Evolutionary conservation across 2,113 vertebrate species (phyloP), one percentile per base, ranked within the genome.

Genomic region (Engraulis encrasicolus): DNA sequence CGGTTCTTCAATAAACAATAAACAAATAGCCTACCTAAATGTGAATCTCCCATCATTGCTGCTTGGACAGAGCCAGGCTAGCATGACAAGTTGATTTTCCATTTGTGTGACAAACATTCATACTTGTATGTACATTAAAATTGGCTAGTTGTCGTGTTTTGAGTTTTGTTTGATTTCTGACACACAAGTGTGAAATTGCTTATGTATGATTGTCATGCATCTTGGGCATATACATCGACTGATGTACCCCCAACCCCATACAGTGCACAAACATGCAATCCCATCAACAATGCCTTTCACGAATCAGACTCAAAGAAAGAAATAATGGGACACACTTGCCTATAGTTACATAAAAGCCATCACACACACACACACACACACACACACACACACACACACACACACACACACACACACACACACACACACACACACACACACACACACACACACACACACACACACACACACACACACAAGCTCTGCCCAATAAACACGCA

Each of bases 81-180:
- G 66, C 66, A 74, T 74, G 66, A 34, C 27, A 74, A 74, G 31
- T 34, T 74, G 66, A 34, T 74, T 74, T 74, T 27, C 15, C 66
- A 74, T 74, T 71, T 71, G 66, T 36, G 66, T 14, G 15, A 12
- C 7, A 11, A 11, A 23, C 58, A 45, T 9, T 45, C 40, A 3
- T 66, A 27, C 31, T n/a, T n/a, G n/a, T n/a, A n/a, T n/a, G n/a
- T 71, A 34, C 27, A 4, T 14, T 31, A 31, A 34, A 74, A 66
- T 23, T 6, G 27, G 54, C n/a, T n/a, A 45, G 4, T 9, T 45
- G 3, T 45, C 4, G 40, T 45, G 40, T 45, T 45, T 12, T 27
- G 58, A 74, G 12, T 34, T 74, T 12, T 34, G 14, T 27, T 71
- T 71, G 27, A n/a, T 71, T 71, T 71, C 27, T 71, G 61, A 5